These are phyloP conservation scores for Atta cephalotes DNA, from an alignment of 1,140 invertebrate genomes.

Conservation along the genomic window DNA sequence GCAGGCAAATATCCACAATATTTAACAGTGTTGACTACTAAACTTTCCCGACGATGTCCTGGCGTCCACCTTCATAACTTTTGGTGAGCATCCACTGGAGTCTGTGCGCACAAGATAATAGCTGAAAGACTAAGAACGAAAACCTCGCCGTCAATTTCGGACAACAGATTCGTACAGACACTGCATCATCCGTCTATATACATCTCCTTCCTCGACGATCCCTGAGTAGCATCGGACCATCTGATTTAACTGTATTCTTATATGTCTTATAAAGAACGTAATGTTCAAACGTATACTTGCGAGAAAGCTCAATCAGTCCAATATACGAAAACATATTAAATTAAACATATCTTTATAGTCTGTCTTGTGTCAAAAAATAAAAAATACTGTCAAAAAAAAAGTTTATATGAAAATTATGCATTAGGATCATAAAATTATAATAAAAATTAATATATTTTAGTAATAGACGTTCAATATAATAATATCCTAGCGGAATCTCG, in stretches of 20 bases:
- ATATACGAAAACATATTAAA: neutral
- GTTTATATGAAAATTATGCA: slow-evolving; percentile 4
- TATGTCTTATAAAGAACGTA: slow-evolving; percentile 61
- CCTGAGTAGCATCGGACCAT: slow-evolving; percentile 77
- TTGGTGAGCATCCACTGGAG: neutral
- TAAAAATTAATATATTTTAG: neutral
- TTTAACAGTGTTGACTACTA: no score
- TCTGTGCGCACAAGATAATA: neutral
- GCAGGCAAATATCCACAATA: neutral
- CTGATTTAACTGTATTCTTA: rapidly evolving
- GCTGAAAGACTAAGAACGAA: neutral
- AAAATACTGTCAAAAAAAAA: neutral
- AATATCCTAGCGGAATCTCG: neutral
- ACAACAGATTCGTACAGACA: neutral
- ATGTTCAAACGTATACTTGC: neutral
- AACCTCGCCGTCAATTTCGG: neutral
- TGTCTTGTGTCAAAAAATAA: neutral
- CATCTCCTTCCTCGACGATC: neutral
- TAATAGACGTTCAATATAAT: neutral
- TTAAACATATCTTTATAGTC: neutral
- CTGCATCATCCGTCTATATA: neutral
- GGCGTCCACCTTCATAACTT: neutral
- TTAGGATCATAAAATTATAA: neutral
- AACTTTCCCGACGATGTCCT: neutral
- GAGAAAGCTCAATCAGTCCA: slow-evolving; percentile 57